These are phyloP conservation scores for Chrysomela aeneicollis DNA, from an alignment of 2,888 invertebrate species.

Conservation along the genomic window DNA sequence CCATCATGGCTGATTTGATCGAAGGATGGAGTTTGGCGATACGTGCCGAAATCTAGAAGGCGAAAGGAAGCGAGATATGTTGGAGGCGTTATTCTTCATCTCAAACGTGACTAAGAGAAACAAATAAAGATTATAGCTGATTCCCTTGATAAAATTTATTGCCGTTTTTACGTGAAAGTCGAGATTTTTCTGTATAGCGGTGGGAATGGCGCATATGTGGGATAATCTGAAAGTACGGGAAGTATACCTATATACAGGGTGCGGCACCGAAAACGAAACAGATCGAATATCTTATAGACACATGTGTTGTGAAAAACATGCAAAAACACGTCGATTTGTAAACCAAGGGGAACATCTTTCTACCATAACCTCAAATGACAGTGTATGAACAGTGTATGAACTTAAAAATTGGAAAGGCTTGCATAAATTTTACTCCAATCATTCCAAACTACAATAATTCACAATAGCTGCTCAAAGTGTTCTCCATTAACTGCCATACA, in stretches of 20 bases:
- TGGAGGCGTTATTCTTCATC: conserved; percentile 36
- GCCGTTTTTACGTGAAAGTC: conserved; percentile 28
- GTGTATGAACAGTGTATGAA: no score
- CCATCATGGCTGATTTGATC: conserved; percentile 4
- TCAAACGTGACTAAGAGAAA: conserved; percentile 45
- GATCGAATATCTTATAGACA: no score
- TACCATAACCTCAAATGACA: no score
- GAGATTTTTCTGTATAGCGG: conserved; percentile 6
- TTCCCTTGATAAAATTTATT: conserved; percentile 41
- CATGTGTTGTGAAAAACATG: no score
- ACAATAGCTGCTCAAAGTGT: no score
- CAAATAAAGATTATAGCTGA: conserved; percentile 42
- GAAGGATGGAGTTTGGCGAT: conserved; percentile 25
- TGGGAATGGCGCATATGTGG: conserved; percentile 4
- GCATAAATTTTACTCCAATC: no score
- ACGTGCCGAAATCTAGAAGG: conserved; percentile 35
- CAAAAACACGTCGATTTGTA: no score
- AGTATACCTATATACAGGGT: neutral
- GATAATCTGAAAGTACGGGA: conserved; percentile 2
- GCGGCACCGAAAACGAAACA: no score
- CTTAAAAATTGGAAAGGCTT: no score
- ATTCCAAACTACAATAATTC: no score
- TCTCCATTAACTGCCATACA: no score
- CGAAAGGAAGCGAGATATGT: conserved; percentile 40
- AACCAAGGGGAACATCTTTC: no score